Percentiles rank a stretch among this genome's conserved stretches.
These are phyloP conservation scores for Encarsia formosa DNA, from an alignment of 2,888 invertebrate species.

Conservation along the genomic window DNA sequence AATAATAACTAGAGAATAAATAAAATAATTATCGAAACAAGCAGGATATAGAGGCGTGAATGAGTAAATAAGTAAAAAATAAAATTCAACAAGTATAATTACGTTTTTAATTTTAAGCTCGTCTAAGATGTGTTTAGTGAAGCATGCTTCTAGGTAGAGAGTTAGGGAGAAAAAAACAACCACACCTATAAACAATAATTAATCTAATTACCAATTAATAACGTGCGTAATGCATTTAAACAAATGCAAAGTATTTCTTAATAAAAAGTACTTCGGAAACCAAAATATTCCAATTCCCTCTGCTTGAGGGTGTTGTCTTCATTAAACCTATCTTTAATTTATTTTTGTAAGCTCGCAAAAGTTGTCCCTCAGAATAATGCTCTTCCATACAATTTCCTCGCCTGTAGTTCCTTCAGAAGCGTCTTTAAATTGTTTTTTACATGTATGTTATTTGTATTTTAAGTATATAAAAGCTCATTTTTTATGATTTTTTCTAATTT, in stretches of 20 bases:
- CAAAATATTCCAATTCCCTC: constrained; percentile 17
- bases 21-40: background rate
- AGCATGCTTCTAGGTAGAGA: constrained; percentile 51
- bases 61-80: constrained; percentile 4
- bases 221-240: constrained; percentile 50
- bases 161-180: constrained; percentile 42
- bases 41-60: background rate
- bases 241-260: constrained; percentile 52
- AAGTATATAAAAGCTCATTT: background rate
- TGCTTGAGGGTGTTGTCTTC: constrained; percentile 10
- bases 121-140: constrained; percentile 50
- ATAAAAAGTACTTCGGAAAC: constrained; percentile 51
- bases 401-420: constrained; percentile 26
- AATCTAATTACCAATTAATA: constrained; percentile 50
- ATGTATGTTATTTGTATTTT: constrained; percentile 11
- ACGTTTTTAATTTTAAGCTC: constrained; percentile 49
- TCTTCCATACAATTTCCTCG: constrained; percentile 24
- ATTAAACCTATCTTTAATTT: constrained; percentile 13
- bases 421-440: constrained; percentile 13
- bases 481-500: constrained; percentile 6
- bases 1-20: background rate
- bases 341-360: background rate
- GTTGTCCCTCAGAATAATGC: constrained; percentile 1
- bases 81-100: constrained; percentile 39
- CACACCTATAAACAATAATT: constrained; percentile 51